Base-by-base conservation (phyloP, 2,888 invertebrate genomes). In the Tachina fera region DNA sequence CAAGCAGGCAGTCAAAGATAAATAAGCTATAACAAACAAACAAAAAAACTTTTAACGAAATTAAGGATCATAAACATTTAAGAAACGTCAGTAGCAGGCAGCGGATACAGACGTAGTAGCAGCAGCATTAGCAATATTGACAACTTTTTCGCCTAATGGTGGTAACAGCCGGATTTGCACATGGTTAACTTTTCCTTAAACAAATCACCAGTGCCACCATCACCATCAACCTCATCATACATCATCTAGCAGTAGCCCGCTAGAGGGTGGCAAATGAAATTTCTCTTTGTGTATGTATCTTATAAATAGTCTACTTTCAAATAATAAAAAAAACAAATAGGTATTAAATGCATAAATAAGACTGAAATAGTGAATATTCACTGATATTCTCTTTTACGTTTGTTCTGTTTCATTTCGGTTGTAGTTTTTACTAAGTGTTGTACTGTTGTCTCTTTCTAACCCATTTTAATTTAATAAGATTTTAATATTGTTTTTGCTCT, bases 41-140 rank as follows among this genome's bases (percentile, higher is more conserved):
- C 9, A 67, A 41, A 72, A 90, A 91, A 91, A 91, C 91, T 90
- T 90, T 90, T 92, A 92, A 92, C 91, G 89, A 92, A 92, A 92
- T 92, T 92, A 92, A 92, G 92, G 92, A 92, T 92, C 92, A 92
- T 92, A 92, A 92, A 91, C 87, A 87, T 76, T 71, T 41, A 83
- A 77, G 43, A 53, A 65, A 45, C 71, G 76, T 60, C 43, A 63
- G 67, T 79, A 65, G 89, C 70, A 45, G 22, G 89, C 70, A 45
- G 22, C 68, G 58, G 22, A 39, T 6, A 22, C 61, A 43, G 10
- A 19, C 67, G 14, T 43, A 47, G 51, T 67, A 49, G 60, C 61
- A 49, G 60, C 61, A 58, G 61, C 77, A 47, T 67, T 60, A 53
- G 56, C 81, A 80, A 63, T 75, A 79, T 74, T 75, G 68, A 49